Conservation (phyloP, 2,113 vertebrate genomes). For the Aptenodytes forsteri region DNA sequence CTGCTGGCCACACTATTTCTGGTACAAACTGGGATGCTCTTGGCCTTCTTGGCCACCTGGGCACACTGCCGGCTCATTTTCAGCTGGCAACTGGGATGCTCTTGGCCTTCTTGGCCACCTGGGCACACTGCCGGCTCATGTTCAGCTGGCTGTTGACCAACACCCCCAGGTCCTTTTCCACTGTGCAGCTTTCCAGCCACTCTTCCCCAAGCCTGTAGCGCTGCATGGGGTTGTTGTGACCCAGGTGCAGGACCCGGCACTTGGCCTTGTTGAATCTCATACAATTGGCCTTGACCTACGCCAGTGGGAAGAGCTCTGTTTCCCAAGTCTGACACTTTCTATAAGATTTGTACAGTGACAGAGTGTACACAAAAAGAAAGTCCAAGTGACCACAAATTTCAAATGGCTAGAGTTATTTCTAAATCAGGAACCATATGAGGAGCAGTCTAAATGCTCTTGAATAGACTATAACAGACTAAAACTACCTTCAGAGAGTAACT, state of each 20-base stretch:
- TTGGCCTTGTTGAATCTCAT: background rate
- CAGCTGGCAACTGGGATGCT: background rate
- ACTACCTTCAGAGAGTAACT: background rate
- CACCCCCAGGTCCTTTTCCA: background rate
- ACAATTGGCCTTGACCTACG: background rate
- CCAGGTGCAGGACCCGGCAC: background rate
- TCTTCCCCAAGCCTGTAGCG: background rate
- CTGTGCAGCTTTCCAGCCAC: background rate
- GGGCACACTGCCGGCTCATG: background rate
- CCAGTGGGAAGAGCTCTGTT: background rate
- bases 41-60: no score
- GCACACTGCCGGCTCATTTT: background rate
- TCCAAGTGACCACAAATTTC: background rate
- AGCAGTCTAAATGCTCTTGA: background rate
- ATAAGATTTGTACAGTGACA: background rate
- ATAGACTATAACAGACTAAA: background rate
- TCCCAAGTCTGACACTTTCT: background rate
- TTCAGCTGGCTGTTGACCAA: rapidly evolving
- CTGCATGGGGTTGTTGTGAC: background rate
- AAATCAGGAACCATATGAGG: background rate
- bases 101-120: no score
- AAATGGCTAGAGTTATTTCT: background rate
- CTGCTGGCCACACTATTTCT: background rate
- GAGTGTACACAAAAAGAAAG: background rate
- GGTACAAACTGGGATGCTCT: background rate